Evolutionary conservation across 2,888 invertebrate species (phyloP), one percentile per base, ranked within the genome.

Genomic region (Melinopterus prodromus): DNA sequence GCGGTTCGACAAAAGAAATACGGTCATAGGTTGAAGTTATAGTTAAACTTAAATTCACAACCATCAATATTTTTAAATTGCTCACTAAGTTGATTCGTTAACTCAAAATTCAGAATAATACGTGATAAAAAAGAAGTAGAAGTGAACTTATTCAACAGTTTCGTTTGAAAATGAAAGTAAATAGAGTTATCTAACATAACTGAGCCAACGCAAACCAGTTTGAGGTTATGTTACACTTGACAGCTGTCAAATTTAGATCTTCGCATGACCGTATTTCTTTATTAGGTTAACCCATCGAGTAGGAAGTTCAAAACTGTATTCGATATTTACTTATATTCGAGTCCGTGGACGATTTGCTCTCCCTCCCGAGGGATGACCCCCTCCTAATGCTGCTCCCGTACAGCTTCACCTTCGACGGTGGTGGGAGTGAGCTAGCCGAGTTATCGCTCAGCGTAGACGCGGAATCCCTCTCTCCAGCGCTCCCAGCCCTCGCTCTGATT

Each of bases 261-360:
- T 53, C 12, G 5, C 53, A 53, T 53, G 53, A 9, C 53, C 53
- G 53, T 12, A 9, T 4, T 53, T 53, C 12, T 53, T 9, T 53
- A 53, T 53, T 53, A 7, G 26, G 3, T 26, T 9, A 53, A 53
- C 0, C 53, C 53, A 53, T 53, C 53, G 53, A 1, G 12, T 3
- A 53, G 53, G 53, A 53, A 53, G 12, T 26, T 88, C 90, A 95
- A 88, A 95, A 95, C 87, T 95, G 95, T 86, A 95, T 95, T 81
- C 94, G 92, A 87, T 94, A 95, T 88, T 94, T 94, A 86, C 92
- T 93, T 36, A 92, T 92, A 80, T 92, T 88, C 70, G 92, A 91
- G 81, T 89, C 89, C 71, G 86, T 86, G 78, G 87, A 88, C 76
- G 86, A 86, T 84, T 90, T 90, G 80, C 88, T 87, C 79, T 93